Percentiles rank a stretch among this genome's conserved stretches.
phyloP scores from a whole-genome alignment of 1,140 invertebrate species.

The roundworm (Caenorhabditis elegans) region DNA sequence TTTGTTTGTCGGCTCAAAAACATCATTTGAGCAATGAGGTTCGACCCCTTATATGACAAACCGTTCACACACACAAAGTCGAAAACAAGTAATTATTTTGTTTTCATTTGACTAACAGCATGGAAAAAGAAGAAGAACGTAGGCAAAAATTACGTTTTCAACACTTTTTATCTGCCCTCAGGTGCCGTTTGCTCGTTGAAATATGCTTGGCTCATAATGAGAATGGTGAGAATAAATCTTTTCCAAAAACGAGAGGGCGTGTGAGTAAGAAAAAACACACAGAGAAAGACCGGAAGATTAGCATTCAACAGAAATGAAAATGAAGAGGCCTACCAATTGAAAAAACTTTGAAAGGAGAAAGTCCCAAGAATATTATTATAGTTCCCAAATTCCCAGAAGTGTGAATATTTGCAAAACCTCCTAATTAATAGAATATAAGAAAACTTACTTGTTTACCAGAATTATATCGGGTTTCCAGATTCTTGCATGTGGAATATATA shows the following conservation, averaged over 20 bases:
- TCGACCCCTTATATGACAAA: not conserved
- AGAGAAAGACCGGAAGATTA: not conserved
- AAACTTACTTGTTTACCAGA: conserved; percentile 59
- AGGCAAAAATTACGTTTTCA: not conserved
- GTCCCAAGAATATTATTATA: too few relatives aligned
- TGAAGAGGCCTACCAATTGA: not conserved
- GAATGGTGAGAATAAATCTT: too few relatives aligned
- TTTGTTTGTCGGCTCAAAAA: not conserved
- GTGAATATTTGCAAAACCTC: not conserved
- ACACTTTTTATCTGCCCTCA: not conserved
- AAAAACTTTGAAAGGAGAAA: too few relatives aligned
- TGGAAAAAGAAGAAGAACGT: not conserved
- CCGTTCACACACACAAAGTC: conserved; percentile 4
- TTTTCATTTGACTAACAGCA: conserved; percentile 16
- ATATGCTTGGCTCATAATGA: not conserved
- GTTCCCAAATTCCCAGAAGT: not conserved
- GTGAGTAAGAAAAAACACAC: not conserved
- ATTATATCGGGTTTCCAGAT: conserved; percentile 65
- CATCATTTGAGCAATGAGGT: not conserved
- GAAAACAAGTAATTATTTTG: conserved; percentile 22
- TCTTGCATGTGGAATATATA: conserved; percentile 60
- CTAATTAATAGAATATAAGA: not conserved
- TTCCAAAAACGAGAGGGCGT: too few relatives aligned
- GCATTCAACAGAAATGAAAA: not conserved
- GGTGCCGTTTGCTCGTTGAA: not conserved